phyloP scores from a whole-genome alignment of 2,888 invertebrate genomes.

The Pandemis corylana region DNA sequence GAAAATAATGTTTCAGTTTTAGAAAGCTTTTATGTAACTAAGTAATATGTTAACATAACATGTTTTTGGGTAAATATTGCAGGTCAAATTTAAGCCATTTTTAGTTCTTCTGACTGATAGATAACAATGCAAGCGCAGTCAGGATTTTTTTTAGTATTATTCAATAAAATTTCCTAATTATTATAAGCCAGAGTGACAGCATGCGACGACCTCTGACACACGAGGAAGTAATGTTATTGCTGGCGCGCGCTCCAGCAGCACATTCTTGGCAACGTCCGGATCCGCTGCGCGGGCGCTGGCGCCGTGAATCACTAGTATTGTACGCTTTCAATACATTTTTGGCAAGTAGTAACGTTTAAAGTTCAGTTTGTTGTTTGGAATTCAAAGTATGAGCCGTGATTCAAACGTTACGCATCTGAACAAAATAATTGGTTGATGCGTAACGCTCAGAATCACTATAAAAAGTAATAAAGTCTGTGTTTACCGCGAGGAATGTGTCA shows the following conservation, averaged over 20 bases:
- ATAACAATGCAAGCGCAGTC: too few species aligned
- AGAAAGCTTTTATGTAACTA: too few species aligned
- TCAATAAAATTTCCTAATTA: too few species aligned
- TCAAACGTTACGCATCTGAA: conserved; percentile 2
- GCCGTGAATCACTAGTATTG: conserved; percentile 9
- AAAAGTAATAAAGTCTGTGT: too few species aligned
- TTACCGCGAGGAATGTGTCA: too few species aligned
- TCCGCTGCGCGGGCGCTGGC: neutral
- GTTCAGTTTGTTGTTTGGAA: neutral
- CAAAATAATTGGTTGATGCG: neutral
- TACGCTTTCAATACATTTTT: neutral
- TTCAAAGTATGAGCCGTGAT: conserved; percentile 7
- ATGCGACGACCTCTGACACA: conserved; percentile 2
- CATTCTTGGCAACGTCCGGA: conserved; percentile 10
- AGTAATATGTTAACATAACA: too few species aligned
- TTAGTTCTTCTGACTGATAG: too few species aligned
- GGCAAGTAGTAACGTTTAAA: conserved; percentile 8
- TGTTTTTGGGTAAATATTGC: too few species aligned
- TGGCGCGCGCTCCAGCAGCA: neutral
- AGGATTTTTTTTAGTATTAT: too few species aligned
- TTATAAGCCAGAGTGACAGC: neutral
- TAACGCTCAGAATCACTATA: neutral
- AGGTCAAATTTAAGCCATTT: too few species aligned
- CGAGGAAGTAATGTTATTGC: neutral
- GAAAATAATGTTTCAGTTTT: too few species aligned